Evolutionary conservation across 2,797 vertebrate genomes (phyloP).

Genomic region (Gouania willdenowi): DNA sequence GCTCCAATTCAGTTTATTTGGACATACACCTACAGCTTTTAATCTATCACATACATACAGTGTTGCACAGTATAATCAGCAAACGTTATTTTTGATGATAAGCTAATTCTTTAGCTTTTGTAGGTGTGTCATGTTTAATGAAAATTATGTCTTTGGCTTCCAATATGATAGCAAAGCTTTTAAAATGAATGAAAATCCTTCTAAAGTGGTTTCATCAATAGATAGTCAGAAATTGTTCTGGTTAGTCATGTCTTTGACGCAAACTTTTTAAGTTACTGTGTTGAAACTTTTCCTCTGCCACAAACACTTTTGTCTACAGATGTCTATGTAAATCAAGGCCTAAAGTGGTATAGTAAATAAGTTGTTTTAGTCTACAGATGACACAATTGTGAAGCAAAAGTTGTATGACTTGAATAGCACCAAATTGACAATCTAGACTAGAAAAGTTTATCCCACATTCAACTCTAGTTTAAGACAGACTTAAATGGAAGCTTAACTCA

Average conservation of each 20-base stretch:
- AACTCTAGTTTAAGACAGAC: constrained; percentile 44
- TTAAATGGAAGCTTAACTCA: constrained; percentile 47
- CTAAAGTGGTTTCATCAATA: constrained; percentile 27
- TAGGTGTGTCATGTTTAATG: constrained; percentile 12
- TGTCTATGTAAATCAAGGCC: constrained; percentile 73
- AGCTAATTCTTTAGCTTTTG: too few species aligned
- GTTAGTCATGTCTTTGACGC: constrained; percentile 18
- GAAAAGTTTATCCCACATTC: constrained; percentile 45
- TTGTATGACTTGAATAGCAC: constrained; percentile 56
- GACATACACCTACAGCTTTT: constrained; percentile 47
- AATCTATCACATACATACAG: constrained; percentile 49
- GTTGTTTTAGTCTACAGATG: constrained; percentile 32
- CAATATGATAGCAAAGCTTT: constrained; percentile 39
- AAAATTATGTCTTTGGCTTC: constrained; percentile 18
- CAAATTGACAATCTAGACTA: constrained; percentile 51
- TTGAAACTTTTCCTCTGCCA: constrained; percentile 29
- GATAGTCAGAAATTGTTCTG: constrained; percentile 46
- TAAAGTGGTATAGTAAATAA: constrained; percentile 59
- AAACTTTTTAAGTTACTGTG: constrained; percentile 10
- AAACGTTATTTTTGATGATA: constrained; percentile 16
- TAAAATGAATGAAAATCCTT: constrained; percentile 35
- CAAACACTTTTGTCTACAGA: constrained; percentile 34
- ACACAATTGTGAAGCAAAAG: constrained; percentile 38
- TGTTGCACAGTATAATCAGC: constrained; percentile 48
- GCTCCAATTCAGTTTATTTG: constrained; percentile 68